A percentile compares a stretch with the other conserved stretches of the same genome.
Evolutionary conservation across 2,797 vertebrate species (phyloP).

Genomic region (Alosa sapidissima): DNA sequence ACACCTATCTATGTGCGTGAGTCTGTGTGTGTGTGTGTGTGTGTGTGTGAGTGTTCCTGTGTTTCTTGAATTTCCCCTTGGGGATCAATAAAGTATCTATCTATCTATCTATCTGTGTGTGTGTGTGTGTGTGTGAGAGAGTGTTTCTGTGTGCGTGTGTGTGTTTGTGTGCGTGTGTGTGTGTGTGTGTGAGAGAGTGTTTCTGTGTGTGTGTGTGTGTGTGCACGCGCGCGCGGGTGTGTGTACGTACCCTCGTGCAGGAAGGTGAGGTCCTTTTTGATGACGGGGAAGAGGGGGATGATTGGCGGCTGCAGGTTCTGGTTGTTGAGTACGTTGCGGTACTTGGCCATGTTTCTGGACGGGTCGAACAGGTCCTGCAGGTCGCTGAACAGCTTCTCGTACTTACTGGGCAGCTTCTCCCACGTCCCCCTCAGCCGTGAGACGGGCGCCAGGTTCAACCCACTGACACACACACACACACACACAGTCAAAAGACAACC

Average conservation of each 20-base stretch:
- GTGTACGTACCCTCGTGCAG: slow-evolving; percentile 88
- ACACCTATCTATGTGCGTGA: neutral
- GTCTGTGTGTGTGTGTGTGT: slow-evolving; percentile 37
- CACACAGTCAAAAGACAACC: neutral
- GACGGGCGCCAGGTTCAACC: slow-evolving; percentile 94
- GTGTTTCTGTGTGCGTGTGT: neutral
- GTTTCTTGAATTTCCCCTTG: no score
- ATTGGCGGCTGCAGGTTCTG: slow-evolving; percentile 98
- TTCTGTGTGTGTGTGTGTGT: slow-evolving; percentile 6
- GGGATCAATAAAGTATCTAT: no score
- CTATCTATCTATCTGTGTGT: neutral
- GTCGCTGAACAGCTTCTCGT: slow-evolving; percentile 97
- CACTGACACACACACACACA: slow-evolving; percentile 69
- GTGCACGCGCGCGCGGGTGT: neutral
- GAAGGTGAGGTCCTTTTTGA: slow-evolving; percentile 99
- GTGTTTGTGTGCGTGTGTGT: neutral
- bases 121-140: neutral
- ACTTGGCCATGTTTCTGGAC: slow-evolving; percentile 99
- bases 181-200: neutral
- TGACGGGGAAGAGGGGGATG: slow-evolving; percentile 97
- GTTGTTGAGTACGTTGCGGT: slow-evolving; percentile 96
- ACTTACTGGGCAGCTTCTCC: slow-evolving; percentile 98
- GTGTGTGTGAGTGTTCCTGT: neutral
- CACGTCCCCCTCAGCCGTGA: slow-evolving; percentile 94
- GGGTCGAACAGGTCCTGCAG: slow-evolving; percentile 98